Evolutionary conservation across 2,888 invertebrate species (phyloP).

Genomic region (Stenichneumon culpator): DNA sequence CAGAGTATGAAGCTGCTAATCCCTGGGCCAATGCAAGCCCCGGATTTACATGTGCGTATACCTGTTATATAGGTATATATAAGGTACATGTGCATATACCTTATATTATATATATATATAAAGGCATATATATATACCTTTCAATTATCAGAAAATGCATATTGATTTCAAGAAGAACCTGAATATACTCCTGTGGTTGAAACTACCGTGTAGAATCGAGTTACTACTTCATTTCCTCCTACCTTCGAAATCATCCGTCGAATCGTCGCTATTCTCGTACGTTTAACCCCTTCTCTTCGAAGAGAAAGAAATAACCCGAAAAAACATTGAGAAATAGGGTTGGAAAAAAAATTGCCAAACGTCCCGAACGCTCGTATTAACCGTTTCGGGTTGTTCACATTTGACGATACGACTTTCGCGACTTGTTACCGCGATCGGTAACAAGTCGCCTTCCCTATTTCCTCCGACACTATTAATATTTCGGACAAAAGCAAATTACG

Average conservation of each 20-base stretch:
- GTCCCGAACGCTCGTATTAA: too few species aligned
- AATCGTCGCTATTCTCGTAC: not conserved
- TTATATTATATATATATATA: too few species aligned
- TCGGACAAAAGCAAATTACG: too few species aligned
- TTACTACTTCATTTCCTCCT: not conserved
- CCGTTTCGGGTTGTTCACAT: too few species aligned
- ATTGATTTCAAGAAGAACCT: conserved; percentile 39
- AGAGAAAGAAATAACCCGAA: not conserved
- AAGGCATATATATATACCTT: conserved; percentile 46
- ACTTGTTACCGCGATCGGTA: too few species aligned
- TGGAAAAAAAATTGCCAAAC: not conserved
- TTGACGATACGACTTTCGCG: too few species aligned
- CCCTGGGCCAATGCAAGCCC: conserved; percentile 26
- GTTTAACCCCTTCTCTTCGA: not conserved
- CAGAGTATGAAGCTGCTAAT: too few species aligned
- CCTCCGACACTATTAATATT: too few species aligned
- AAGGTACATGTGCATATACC: too few species aligned
- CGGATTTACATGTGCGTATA: conserved; percentile 27
- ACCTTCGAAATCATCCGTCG: not conserved
- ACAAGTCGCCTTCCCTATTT: too few species aligned
- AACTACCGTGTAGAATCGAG: conserved; percentile 17
- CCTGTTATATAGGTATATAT: too few species aligned
- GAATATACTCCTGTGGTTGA: conserved; percentile 1
- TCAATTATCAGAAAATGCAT: too few species aligned
- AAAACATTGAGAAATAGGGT: not conserved